Base-by-base conservation (phyloP, 2,888 invertebrate species). In the Polydrusus tereticollis region DNA sequence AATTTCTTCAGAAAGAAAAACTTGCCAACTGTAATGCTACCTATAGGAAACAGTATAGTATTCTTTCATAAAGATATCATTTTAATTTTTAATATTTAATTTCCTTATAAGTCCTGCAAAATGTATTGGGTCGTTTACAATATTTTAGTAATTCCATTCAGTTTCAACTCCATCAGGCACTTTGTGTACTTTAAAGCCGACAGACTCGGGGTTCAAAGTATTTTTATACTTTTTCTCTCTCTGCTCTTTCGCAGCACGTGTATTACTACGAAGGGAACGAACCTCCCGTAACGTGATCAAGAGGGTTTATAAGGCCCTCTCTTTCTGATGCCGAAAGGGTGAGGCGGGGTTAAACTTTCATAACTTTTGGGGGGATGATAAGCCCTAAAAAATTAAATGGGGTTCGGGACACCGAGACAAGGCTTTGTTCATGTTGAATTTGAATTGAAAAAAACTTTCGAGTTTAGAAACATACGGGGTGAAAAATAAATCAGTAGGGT, bases 301-400 rank as follows among this genome's bases (percentile, higher is more conserved):
- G 69, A 69, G 69, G 69, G 69, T 64, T 69, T 69, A n/a, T n/a
- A 63, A 47, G 63, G 69, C 69, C 10, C 58, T 58, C 57, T 63
- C 52, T 52, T 52, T 26, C 69, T 50, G 64, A 57, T 58, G 58
- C 47, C 45, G 41, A 69, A 66, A 69, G 62, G 69, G 62, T 59
- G 58, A 67, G 59, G 69, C 63, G 69, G 69, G 60, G 69, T 69
- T 69, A 69, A 69, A 69, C 63, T 66, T 66, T 66, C 57, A 66
- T 66, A 66, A 66, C 66, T 69, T 69, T 69, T 62, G 62, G 52
- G 70, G 63, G 70, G 65, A 52, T 43, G 59, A 65, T 65, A 70
- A 65, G 64, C 70, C 69, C 66, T 66, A 58, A 71, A 71, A 71
- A 66, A 71, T 66, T 66, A 65, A 66, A 65, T 60, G 71, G 71